A percentile compares a stretch with the other conserved stretches of the same genome.
Conservation (phyloP, 2,888 invertebrate species). For the Clusia tigrina region DNA sequence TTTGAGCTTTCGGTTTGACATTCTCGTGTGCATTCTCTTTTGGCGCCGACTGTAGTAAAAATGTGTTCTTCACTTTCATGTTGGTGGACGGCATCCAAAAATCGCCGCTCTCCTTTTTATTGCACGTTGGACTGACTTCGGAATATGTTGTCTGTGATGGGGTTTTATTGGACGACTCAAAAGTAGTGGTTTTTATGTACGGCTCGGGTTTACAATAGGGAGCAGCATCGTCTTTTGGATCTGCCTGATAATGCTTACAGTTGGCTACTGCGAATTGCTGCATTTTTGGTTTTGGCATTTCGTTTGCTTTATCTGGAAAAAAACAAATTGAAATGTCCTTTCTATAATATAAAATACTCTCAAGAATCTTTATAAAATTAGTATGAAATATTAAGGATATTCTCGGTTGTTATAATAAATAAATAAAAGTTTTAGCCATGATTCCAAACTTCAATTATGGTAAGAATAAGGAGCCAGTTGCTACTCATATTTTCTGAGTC, state of each 20-base stretch:
- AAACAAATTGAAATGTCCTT: not conserved
- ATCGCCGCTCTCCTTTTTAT: slow-evolving; percentile 29
- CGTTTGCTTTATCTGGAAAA: not conserved
- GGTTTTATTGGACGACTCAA: not conserved
- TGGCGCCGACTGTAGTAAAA: not conserved
- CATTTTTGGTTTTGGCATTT: slow-evolving; percentile 13
- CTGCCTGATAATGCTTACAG: too few species aligned
- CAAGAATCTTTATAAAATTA: too few species aligned
- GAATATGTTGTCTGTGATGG: not conserved
- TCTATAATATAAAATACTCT: not conserved
- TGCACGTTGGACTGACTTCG: not conserved
- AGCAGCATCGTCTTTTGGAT: too few species aligned
- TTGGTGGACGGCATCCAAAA: slow-evolving; percentile 41
- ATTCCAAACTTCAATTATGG: too few species aligned
- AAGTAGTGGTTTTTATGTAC: slow-evolving; percentile 1
- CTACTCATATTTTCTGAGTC: too few species aligned
- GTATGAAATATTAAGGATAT: too few species aligned
- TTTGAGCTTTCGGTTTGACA: slow-evolving; percentile 1
- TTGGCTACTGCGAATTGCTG: slow-evolving; percentile 13
- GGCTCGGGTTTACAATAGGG: too few species aligned
- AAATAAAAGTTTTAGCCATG: too few species aligned
- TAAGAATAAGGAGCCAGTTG: too few species aligned
- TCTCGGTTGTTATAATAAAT: too few species aligned
- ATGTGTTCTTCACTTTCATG: slow-evolving; percentile 31
- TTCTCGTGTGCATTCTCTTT: slow-evolving; percentile 18